These are phyloP conservation scores for Tokudaia muenninki DNA, from an alignment of 2,797 vertebrate species.

Conservation along the genomic window DNA sequence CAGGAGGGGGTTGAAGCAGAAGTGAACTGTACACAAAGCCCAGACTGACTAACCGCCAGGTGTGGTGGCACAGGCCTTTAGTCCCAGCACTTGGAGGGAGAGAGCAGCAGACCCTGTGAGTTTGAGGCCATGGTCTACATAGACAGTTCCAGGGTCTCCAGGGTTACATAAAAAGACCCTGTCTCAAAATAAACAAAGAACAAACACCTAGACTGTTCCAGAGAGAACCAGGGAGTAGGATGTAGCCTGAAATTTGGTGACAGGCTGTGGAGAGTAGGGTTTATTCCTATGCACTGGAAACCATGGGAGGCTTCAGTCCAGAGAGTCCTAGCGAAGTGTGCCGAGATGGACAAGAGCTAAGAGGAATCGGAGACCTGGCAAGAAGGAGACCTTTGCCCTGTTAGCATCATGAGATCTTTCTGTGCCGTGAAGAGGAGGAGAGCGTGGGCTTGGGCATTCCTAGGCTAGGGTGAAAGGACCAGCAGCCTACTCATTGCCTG, in stretches of 20 bases:
- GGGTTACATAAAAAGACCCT: neutral
- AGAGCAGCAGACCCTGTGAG: neutral
- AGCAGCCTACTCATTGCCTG: neutral
- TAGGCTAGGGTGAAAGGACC: neutral
- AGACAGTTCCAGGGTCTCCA: neutral
- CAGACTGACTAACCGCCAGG: neutral
- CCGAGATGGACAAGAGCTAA: neutral
- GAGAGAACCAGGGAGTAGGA: neutral
- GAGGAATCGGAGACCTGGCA: neutral
- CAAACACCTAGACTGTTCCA: neutral
- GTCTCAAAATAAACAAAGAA: neutral
- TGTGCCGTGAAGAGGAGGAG: neutral
- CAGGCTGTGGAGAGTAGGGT: neutral
- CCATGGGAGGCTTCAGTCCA: neutral
- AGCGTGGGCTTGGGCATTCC: accelerated
- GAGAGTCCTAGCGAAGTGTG: neutral
- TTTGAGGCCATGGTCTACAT: neutral
- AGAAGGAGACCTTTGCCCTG: slow-evolving; percentile 1
- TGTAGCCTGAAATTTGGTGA: neutral
- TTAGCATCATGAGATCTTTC: neutral
- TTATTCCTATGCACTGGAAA: neutral
- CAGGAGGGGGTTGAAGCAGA: neutral
- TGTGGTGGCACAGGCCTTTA: neutral
- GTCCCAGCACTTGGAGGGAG: neutral
- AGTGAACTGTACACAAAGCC: neutral